phyloP scores from a whole-genome alignment of 2,113 vertebrate genomes.

The Prietella phreatophila region DNA sequence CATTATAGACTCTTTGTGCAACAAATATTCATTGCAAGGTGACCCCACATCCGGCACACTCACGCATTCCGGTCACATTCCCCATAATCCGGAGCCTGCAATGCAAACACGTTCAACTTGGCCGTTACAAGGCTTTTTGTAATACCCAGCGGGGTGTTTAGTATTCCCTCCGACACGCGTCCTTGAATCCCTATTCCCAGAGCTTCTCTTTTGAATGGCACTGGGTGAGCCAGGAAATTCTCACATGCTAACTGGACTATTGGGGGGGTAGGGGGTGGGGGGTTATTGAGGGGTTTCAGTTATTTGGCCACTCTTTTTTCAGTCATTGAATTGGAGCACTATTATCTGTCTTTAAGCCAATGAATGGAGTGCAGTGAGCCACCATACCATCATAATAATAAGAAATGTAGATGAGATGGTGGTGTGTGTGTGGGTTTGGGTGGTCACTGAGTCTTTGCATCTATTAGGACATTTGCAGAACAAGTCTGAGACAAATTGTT shows the following conservation, averaged over 20 bases:
- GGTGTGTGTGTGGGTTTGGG: slow-evolving; percentile 33
- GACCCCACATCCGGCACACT: slow-evolving; percentile 60
- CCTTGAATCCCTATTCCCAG: slow-evolving; percentile 68
- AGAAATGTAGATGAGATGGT: slow-evolving; percentile 42
- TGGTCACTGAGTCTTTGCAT: slow-evolving; percentile 35
- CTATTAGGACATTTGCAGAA: slow-evolving; percentile 10
- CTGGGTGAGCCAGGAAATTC: slow-evolving; percentile 49
- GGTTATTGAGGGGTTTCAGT: no score
- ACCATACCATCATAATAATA: slow-evolving; percentile 33
- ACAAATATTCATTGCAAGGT: slow-evolving; percentile 64
- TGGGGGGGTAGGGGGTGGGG: no score
- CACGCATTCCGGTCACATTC: slow-evolving; percentile 71
- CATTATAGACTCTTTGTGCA: slow-evolving; percentile 26
- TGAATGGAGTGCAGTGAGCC: slow-evolving; percentile 41
- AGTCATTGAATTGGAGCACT: slow-evolving; percentile 29
- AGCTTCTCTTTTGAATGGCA: slow-evolving; percentile 60
- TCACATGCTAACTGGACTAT: slow-evolving; percentile 43
- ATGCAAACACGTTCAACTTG: slow-evolving; percentile 71
- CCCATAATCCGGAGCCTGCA: slow-evolving; percentile 69
- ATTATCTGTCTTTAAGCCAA: slow-evolving; percentile 50
- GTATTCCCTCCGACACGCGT: slow-evolving; percentile 70
- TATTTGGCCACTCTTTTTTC: slow-evolving; percentile 31
- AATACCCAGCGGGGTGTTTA: slow-evolving; percentile 70
- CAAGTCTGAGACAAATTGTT: neutral
- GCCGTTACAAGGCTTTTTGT: slow-evolving; percentile 62